Conservation (phyloP, 2,797 vertebrate species). For the Acipenser ruthenus region DNA sequence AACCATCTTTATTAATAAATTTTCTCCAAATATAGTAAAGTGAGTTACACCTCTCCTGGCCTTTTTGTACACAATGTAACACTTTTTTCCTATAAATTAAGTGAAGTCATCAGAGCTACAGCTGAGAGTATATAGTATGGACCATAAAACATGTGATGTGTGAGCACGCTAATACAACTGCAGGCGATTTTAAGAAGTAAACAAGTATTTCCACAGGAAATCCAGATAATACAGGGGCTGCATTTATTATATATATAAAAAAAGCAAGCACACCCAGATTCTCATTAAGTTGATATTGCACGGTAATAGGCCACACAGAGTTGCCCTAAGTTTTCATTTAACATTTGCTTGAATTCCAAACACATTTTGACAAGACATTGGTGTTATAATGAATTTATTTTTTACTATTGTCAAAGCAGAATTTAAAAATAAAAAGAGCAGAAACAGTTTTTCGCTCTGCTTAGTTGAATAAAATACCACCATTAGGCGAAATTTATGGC, state of each 20-base stretch:
- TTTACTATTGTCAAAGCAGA: constrained; percentile 22
- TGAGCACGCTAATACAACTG: too few species aligned
- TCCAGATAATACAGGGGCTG: constrained; percentile 49
- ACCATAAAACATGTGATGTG: too few species aligned
- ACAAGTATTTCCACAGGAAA: constrained; percentile 95
- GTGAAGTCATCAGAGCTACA: too few species aligned
- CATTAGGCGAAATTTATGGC: constrained; percentile 43
- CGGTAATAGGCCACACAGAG: constrained; percentile 38
- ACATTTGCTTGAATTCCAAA: constrained; percentile 31
- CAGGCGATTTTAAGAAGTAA: constrained; percentile 25
- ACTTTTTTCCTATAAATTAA: constrained; percentile 20
- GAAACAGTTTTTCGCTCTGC: not conserved
- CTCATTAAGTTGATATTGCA: constrained; percentile 73
- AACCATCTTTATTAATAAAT: constrained; percentile 72
- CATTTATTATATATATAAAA: constrained; percentile 34
- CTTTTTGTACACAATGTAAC: constrained; percentile 40
- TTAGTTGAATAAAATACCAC: constrained; percentile 22
- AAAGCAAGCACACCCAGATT: constrained; percentile 47
- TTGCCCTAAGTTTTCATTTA: constrained; percentile 17
- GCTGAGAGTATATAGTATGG: too few species aligned
- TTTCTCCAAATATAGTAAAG: constrained; percentile 68
- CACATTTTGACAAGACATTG: constrained; percentile 20
- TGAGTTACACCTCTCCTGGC: constrained; percentile 63
- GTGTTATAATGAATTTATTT: constrained; percentile 32
- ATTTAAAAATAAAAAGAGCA: constrained; percentile 27